phyloP scores from a whole-genome alignment of 2,797 vertebrate genomes.

The Centropyge bicolor region DNA sequence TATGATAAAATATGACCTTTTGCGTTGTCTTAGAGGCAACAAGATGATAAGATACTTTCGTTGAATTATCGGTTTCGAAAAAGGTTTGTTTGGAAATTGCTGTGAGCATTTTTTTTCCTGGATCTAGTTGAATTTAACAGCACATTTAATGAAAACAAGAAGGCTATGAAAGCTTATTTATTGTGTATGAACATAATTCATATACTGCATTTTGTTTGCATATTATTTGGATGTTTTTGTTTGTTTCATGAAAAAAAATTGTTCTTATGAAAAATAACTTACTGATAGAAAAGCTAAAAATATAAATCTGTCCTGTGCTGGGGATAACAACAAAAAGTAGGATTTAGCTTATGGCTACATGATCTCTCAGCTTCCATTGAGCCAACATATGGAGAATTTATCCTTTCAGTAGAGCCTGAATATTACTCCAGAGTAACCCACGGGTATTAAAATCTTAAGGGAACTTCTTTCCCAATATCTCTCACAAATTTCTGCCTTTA shows the following conservation, averaged over 20 bases:
- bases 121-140: not conserved
- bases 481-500: too few species aligned
- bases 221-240: not conserved
- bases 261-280: too few species aligned
- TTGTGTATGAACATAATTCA: not conserved
- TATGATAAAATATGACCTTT: too few species aligned
- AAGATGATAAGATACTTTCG: not conserved
- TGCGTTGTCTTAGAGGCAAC: not conserved
- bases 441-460: not conserved
- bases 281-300: not conserved
- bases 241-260: not conserved
- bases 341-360: not conserved
- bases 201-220: not conserved
- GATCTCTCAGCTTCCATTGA: not conserved
- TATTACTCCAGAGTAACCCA: not conserved
- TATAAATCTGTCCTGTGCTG: not conserved
- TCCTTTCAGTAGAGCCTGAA: not conserved
- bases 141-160: not conserved
- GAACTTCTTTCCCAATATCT: too few species aligned
- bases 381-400: too few species aligned
- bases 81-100: not conserved
- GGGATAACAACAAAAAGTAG: not conserved
- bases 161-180: not conserved
- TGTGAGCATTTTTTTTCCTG: not conserved
- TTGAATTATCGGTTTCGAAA: not conserved